A percentile compares a stretch with the other conserved stretches of the same genome.
Conservation (phyloP, 1,140 invertebrate genomes). For the Matsumurasca onukii region DNA sequence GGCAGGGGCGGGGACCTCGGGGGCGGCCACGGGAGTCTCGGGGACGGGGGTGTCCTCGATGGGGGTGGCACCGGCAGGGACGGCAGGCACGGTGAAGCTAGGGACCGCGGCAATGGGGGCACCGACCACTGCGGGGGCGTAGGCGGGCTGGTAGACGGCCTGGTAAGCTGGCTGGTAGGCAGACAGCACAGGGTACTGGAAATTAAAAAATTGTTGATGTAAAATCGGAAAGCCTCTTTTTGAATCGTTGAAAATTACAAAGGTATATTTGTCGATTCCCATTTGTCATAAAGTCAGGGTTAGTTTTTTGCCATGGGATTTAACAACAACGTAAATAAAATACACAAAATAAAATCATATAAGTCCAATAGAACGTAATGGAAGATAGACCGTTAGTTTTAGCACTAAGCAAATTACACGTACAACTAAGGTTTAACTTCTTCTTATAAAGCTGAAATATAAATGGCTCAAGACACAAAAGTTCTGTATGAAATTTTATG, state of each 20-base stretch:
- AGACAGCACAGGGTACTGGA: slow-evolving; percentile 2
- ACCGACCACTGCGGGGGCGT: neutral
- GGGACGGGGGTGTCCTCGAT: slow-evolving; percentile 23
- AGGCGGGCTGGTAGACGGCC: slow-evolving; percentile 7
- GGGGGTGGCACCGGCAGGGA: slow-evolving; percentile 12
- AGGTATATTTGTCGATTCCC: neutral
- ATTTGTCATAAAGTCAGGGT: neutral
- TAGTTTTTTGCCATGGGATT: neutral
- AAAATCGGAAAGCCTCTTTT: neutral
- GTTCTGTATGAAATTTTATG: no score
- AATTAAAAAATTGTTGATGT: neutral
- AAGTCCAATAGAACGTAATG: neutral
- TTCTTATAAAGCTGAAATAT: no score
- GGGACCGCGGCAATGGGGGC: neutral
- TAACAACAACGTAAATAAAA: neutral
- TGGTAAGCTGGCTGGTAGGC: slow-evolving; percentile 8
- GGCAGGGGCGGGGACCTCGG: slow-evolving; percentile 1
- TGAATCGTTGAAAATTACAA: neutral
- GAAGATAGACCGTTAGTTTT: neutral
- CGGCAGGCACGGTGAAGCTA: neutral
- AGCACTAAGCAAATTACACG: no score
- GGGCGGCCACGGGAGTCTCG: neutral
- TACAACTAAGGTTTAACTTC: no score
- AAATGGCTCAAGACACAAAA: no score
- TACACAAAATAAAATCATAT: neutral